Evolutionary conservation across 2,888 invertebrate genomes (phyloP).

Genomic region (Standfussiana lucernea): DNA sequence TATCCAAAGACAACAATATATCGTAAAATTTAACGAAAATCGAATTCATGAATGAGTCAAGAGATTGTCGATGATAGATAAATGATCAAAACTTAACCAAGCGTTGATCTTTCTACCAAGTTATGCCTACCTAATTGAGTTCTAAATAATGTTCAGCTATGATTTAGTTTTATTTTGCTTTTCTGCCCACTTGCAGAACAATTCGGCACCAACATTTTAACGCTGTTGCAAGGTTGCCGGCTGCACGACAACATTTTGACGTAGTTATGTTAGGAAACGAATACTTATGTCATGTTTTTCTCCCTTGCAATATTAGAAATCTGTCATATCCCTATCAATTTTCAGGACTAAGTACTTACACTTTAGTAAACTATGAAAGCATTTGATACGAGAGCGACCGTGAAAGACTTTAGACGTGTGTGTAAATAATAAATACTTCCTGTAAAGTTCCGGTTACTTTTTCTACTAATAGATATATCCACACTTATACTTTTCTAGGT

Average conservation of each 20-base stretch:
- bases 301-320: neutral
- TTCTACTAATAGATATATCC: neutral
- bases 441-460: neutral
- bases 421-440: neutral
- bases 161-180: conserved; percentile 29
- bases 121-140: neutral
- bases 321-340: neutral
- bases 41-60: neutral
- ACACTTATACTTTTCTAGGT: neutral
- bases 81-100: neutral
- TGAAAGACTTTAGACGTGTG: neutral
- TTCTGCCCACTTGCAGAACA: conserved; percentile 25
- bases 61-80: neutral
- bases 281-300: conserved; percentile 33
- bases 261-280: conserved; percentile 12
- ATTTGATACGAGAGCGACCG: neutral
- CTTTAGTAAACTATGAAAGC: neutral
- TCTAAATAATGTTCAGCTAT: neutral
- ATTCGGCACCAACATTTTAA: conserved; percentile 12
- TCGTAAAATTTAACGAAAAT: neutral
- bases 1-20: neutral
- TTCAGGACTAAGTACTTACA: neutral
- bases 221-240: conserved; percentile 17
- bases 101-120: neutral
- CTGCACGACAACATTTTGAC: conserved; percentile 37